Percentiles rank a stretch among this genome's conserved stretches.
phyloP scores from a whole-genome alignment of 37 sponge, comb jelly and placozoan species.

The Oopsacas minuta region DNA sequence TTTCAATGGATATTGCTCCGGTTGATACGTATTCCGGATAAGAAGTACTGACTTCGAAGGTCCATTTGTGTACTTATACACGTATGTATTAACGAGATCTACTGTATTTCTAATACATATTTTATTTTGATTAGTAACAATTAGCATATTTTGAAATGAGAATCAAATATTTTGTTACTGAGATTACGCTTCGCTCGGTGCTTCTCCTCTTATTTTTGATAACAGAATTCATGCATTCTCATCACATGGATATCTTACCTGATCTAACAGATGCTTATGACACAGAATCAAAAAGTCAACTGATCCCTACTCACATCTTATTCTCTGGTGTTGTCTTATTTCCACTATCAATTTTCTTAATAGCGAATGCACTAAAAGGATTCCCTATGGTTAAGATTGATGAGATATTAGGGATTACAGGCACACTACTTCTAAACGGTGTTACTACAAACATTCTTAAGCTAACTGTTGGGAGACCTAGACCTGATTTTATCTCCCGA shows the following conservation, averaged over 20 bases:
- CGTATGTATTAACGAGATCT: too few relatives aligned
- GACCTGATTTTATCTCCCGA: neutral
- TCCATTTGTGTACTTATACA: too few relatives aligned
- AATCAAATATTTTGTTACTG: neutral
- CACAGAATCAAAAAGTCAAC: neutral
- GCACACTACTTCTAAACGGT: neutral
- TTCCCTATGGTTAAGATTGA: neutral
- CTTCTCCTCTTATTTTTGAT: neutral
- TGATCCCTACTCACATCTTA: neutral
- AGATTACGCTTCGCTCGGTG: neutral
- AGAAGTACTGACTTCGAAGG: too few relatives aligned
- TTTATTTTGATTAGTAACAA: neutral
- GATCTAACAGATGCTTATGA: neutral
- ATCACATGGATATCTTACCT: neutral
- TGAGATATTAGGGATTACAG: neutral
- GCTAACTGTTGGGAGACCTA: neutral
- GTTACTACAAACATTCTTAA: neutral
- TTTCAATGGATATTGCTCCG: too few relatives aligned
- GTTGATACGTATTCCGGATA: too few relatives aligned
- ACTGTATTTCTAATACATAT: too few relatives aligned
- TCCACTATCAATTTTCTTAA: neutral
- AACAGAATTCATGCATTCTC: neutral
- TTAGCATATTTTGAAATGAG: neutral
- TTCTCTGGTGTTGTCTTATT: neutral
- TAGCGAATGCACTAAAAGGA: neutral